Evolutionary conservation across 2,888 invertebrate species (phyloP).

Genomic region (Scaptomyza caliginosa): DNA sequence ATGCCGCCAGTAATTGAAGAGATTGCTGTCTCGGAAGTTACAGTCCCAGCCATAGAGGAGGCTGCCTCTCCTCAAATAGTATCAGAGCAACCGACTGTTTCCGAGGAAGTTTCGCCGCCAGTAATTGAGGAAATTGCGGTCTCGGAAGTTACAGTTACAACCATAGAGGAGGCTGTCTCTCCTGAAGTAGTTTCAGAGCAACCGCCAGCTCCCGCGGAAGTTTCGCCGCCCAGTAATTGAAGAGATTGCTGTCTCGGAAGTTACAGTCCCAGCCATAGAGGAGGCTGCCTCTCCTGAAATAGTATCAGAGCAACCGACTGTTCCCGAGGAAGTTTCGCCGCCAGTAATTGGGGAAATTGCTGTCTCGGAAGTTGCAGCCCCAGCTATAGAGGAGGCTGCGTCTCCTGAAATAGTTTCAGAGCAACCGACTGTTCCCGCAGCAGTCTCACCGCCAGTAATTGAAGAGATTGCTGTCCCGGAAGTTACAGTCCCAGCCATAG

Average conservation of each 20-base stretch:
- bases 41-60: not conserved
- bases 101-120: not conserved
- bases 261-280: not conserved
- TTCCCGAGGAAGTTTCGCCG: not conserved
- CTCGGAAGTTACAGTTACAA: not conserved
- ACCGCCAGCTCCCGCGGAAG: too few relatives aligned
- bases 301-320: not conserved
- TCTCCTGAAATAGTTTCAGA: not conserved
- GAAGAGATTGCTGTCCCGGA: not conserved
- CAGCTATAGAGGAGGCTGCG: not conserved
- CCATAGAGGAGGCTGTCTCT: not conserved
- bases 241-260: not conserved
- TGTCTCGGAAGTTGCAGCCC: not conserved
- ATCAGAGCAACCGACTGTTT: not conserved
- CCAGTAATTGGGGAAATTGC: too few relatives aligned
- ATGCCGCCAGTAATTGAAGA: too few relatives aligned
- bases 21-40: too few relatives aligned
- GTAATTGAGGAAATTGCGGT: not conserved
- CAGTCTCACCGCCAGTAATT: not conserved
- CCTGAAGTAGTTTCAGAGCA: not conserved
- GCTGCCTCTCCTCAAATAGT: not conserved
- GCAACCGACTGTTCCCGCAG: not conserved
- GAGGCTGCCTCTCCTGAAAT: not conserved
- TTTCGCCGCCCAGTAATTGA: too few relatives aligned
- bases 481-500: not conserved